A percentile compares a stretch with the other conserved stretches of the same genome.
Conservation (phyloP, 2,888 invertebrate genomes). For the Chrysolina oricalcia region DNA sequence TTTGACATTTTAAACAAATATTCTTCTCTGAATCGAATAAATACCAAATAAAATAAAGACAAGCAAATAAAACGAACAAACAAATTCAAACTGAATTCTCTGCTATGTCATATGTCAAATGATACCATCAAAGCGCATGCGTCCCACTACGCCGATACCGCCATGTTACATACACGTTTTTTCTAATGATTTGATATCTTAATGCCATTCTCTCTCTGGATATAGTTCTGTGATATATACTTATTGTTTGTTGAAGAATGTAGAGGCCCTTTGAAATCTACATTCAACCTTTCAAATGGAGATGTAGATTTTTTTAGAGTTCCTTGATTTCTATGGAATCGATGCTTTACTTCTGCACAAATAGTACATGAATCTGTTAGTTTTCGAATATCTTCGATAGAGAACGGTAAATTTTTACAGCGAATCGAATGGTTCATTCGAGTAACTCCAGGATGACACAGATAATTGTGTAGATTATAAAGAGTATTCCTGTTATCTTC, state of each 20-base stretch:
- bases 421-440: neutral
- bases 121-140: too few relatives aligned
- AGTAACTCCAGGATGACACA: neutral
- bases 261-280: neutral
- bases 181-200: too few relatives aligned
- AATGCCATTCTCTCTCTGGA: too few relatives aligned
- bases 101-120: too few relatives aligned
- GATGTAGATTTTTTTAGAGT: neutral
- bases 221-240: too few relatives aligned
- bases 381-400: neutral
- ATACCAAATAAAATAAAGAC: too few relatives aligned
- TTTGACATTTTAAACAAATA: too few relatives aligned
- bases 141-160: too few relatives aligned
- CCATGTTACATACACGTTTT: too few relatives aligned
- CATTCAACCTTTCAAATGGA: neutral
- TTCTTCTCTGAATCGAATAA: too few relatives aligned
- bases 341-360: neutral
- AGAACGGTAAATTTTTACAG: neutral
- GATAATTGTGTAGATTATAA: neutral
- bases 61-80: too few relatives aligned
- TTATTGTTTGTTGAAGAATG: neutral
- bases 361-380: neutral
- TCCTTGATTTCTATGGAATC: constrained; percentile 1
- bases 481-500: neutral
- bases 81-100: too few relatives aligned